A percentile compares a stretch with the other conserved stretches of the same genome.
These are phyloP conservation scores for Genyomyrus donnyi DNA, from an alignment of 2,113 vertebrate genomes.

Conservation along the genomic window DNA sequence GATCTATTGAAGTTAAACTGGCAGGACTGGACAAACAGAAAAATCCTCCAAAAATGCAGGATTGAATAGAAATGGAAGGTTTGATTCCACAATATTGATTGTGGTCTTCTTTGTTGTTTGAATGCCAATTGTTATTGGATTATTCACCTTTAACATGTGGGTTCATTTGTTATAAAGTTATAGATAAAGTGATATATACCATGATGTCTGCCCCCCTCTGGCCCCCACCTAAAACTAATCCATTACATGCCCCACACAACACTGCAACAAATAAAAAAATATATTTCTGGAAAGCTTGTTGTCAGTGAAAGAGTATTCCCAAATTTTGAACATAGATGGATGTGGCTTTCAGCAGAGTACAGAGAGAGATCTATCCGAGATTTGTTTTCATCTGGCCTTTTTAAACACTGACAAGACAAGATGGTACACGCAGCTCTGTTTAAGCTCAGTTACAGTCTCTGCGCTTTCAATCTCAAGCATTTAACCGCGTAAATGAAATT, in stretches of 20 bases:
- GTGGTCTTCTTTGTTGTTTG: neutral
- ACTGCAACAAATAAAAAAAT: neutral
- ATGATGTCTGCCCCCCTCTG: neutral
- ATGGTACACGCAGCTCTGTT: neutral
- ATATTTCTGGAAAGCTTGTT: neutral
- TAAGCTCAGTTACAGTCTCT: neutral
- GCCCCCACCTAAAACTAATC: neutral
- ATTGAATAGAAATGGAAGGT: neutral
- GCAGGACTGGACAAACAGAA: neutral
- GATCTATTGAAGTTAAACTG: neutral
- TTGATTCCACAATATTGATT: neutral
- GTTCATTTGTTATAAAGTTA: neutral
- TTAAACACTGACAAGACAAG: neutral
- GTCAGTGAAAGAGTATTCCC: neutral
- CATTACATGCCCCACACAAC: neutral
- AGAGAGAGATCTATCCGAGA: neutral
- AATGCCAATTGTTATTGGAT: neutral
- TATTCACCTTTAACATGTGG: neutral
- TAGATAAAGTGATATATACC: neutral
- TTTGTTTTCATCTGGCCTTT: neutral
- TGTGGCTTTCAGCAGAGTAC: neutral
- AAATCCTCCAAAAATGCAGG: neutral
- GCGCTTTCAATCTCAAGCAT: neutral
- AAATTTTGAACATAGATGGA: neutral
- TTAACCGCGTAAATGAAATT: neutral